phyloP scores from a whole-genome alignment of 2,797 vertebrate species.

The Heterohyrax brucei region DNA sequence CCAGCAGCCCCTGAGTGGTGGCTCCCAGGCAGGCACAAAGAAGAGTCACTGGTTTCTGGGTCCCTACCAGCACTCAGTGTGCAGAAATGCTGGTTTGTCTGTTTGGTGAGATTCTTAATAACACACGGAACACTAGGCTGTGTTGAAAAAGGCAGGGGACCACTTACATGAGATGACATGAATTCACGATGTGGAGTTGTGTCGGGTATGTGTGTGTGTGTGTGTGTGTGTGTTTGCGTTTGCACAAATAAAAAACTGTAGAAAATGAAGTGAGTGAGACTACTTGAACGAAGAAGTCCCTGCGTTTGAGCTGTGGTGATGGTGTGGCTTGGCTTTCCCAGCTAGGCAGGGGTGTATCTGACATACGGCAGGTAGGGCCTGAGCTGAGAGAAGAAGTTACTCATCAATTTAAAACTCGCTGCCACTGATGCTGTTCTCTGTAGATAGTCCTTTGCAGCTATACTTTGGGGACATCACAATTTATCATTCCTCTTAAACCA shows the following conservation, averaged over 20 bases:
- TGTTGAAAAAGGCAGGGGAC: background rate
- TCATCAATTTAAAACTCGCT: too few relatives aligned
- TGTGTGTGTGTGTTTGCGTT: fast-evolving
- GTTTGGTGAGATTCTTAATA: background rate
- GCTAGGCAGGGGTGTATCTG: background rate
- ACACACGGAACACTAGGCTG: background rate
- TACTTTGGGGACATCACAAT: background rate
- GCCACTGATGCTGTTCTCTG: too few relatives aligned
- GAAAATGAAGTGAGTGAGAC: background rate
- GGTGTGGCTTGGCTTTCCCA: background rate
- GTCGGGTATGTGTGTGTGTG: background rate
- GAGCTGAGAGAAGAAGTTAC: too few relatives aligned
- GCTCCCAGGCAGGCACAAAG: background rate
- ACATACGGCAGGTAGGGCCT: too few relatives aligned
- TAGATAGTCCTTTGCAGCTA: too few relatives aligned
- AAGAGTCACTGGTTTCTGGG: background rate
- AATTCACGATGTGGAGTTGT: background rate
- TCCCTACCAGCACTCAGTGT: background rate
- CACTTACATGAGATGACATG: background rate
- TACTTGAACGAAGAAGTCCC: background rate
- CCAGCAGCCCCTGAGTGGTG: fast-evolving
- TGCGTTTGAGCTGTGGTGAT: background rate
- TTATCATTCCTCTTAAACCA: background rate
- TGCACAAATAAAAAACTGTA: constrained; percentile 10
- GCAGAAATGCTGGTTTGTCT: background rate